Conservation (phyloP, 2,797 vertebrate species). For the Pitangus sulphuratus region DNA sequence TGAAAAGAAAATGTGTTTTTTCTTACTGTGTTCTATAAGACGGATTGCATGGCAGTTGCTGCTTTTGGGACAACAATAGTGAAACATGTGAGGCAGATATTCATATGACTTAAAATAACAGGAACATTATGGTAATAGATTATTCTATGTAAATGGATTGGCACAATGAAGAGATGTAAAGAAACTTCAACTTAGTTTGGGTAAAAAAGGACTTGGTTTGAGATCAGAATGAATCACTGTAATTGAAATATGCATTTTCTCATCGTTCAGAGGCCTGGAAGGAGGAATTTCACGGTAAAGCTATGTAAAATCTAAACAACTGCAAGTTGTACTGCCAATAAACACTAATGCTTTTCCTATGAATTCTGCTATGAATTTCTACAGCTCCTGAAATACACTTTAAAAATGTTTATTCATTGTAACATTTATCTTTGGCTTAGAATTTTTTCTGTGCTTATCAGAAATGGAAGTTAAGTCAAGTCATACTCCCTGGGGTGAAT, state of each 20-base stretch:
- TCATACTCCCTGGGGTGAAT: fast-evolving
- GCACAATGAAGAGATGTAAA: not conserved
- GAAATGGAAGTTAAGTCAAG: not conserved
- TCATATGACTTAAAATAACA: not conserved
- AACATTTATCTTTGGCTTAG: not conserved
- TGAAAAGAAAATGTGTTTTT: not conserved
- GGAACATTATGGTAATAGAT: not conserved
- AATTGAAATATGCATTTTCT: not conserved
- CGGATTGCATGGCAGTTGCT: not conserved
- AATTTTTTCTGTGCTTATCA: not conserved
- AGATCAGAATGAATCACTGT: not conserved
- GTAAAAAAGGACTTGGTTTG: not conserved
- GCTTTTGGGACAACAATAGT: not conserved
- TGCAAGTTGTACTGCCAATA: not conserved
- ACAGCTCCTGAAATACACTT: not conserved
- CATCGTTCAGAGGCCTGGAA: not conserved
- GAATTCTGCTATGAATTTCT: not conserved
- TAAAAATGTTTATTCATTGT: not conserved
- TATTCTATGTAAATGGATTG: not conserved
- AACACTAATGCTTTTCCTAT: not conserved
- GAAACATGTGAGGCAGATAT: not conserved
- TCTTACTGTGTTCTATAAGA: not conserved
- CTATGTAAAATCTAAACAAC: not conserved
- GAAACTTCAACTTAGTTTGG: not conserved
- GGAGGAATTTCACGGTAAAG: not conserved